A percentile compares a stretch with the other conserved stretches of the same genome.
These are phyloP conservation scores for Apteryx mantelli DNA, from an alignment of 2,113 vertebrate genomes.

Conservation along the genomic window DNA sequence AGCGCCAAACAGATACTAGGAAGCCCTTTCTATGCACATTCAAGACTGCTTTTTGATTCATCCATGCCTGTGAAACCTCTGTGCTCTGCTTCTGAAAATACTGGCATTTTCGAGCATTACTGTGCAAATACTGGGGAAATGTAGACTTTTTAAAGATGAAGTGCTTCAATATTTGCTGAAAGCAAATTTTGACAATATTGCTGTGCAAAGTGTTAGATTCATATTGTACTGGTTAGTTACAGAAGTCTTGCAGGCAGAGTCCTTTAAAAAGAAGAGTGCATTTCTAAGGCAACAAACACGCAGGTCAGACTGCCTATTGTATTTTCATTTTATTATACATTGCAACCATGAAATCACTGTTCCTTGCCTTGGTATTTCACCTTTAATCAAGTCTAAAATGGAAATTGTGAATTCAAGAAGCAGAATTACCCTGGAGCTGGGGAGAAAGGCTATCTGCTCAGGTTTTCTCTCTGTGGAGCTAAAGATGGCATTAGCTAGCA, in stretches of 20 bases:
- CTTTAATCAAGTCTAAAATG: neutral
- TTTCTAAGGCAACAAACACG: neutral
- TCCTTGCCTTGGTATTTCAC: neutral
- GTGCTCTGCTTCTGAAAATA: neutral
- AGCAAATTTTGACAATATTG: neutral
- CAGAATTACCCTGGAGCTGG: neutral
- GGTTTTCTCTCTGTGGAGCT: neutral
- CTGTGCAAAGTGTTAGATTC: neutral
- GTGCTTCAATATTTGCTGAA: neutral
- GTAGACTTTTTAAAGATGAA: neutral
- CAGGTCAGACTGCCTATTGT: neutral
- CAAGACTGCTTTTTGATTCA: neutral
- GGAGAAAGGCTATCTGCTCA: neutral
- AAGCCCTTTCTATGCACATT: neutral
- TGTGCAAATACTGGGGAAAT: neutral
- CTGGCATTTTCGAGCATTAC: rapidly evolving
- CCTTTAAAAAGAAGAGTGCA: neutral
- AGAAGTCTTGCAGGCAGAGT: neutral
- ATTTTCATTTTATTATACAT: neutral
- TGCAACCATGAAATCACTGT: neutral
- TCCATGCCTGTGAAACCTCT: neutral
- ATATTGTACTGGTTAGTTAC: neutral
- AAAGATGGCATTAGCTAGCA: neutral
- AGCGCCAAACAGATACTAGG: neutral
- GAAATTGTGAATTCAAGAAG: neutral